Base-by-base conservation (phyloP, 2,113 vertebrate genomes). In the Apeltes quadracus region DNA sequence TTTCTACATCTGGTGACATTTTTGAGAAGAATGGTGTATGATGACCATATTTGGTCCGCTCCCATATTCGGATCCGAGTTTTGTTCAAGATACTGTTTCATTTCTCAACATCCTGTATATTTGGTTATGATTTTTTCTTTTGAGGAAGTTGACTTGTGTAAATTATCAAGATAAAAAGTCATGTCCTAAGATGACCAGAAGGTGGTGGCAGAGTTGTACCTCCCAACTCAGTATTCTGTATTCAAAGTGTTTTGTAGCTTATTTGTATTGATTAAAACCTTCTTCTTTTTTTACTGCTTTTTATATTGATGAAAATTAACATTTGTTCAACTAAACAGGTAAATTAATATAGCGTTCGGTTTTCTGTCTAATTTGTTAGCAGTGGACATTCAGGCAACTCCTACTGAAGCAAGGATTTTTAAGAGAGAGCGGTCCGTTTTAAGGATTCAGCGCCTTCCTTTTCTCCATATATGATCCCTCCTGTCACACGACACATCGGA, bases 241-340 rank as follows among this genome's bases (percentile, higher is more conserved):
- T 59, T 56, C n/a, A n/a, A 76, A 50, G 36, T 68, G 23, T 89
- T 88, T 88, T 84, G 55, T 86, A 87, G 51, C 16, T 53, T 66
- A 62, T 87, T 87, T 87, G 67, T 84, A 87, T 76, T 70, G 7
- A 55, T 23, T 66, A 91, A 43, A 88, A 57, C 10, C 5, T 89
- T n/a, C n/a, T n/a, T n/a, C 10, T 87, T 89, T 20, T 87, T 90
- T 20, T 69, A 77, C 38, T 29, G 6, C 55, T 50, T 25, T 22
- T 7, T 39, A n/a, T 38, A 10, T 22, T 39, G 34, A 59, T 15
- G 14, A 61, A 41, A 62, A 27, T 3, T n/a, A 16, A 16, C 4
- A 12, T 22, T 25, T 63, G 14, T 54, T 54, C 0, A 7, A 11
- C 14, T 54, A 8, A 25, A 39, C n/a, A 41, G 46, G 20, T 23